These are phyloP conservation scores for Hedya salicella DNA, from an alignment of 2,888 invertebrate genomes.

Conservation along the genomic window DNA sequence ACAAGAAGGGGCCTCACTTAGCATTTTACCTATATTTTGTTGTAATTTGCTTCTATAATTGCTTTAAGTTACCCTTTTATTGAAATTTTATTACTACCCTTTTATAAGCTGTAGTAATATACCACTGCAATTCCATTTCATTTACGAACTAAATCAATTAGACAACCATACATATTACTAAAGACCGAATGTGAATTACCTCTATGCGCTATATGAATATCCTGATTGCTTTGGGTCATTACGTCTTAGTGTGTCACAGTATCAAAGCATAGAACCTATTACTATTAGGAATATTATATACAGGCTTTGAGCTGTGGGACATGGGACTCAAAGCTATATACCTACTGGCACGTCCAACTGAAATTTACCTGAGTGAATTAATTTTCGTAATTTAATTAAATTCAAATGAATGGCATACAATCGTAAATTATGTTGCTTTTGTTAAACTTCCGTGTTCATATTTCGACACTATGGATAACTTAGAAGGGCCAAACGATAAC, in stretches of 20 bases:
- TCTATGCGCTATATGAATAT: neutral
- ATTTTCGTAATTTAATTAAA: neutral
- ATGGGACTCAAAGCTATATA: neutral
- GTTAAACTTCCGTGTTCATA: too few relatives aligned
- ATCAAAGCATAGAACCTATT: neutral
- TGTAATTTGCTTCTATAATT: conserved; percentile 14
- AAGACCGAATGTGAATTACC: neutral
- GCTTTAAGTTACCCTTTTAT: conserved; percentile 5
- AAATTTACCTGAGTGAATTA: neutral
- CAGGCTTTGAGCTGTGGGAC: neutral
- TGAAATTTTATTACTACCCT: neutral
- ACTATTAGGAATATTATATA: neutral
- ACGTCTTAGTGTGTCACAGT: neutral
- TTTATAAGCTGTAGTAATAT: neutral
- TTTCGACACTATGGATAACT: too few relatives aligned
- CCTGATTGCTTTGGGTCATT: neutral
- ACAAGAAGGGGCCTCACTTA: too few relatives aligned
- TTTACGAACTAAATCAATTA: neutral
- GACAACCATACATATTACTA: neutral
- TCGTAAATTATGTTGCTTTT: neutral
- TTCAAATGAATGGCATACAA: neutral
- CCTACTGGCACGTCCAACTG: neutral
- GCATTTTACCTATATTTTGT: too few relatives aligned
- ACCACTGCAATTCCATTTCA: neutral
- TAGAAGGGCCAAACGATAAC: too few relatives aligned